These are phyloP conservation scores for Pseudocheirus occidentalis DNA, from an alignment of 2,797 vertebrate genomes.

Conservation along the genomic window DNA sequence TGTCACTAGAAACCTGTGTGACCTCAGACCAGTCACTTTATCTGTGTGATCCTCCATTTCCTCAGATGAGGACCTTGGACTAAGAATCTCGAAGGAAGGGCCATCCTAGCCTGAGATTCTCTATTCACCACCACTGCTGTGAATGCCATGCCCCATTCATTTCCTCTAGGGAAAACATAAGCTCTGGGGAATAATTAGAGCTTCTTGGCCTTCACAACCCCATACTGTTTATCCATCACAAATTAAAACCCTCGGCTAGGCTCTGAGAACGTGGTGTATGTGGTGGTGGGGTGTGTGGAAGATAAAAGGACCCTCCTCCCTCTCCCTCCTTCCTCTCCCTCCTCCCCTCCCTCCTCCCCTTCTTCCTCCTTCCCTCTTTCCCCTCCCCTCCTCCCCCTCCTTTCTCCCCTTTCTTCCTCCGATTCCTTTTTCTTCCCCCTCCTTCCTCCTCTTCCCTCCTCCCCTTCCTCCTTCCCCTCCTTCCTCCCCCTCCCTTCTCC, in stretches of 20 bases:
- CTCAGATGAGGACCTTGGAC: background rate
- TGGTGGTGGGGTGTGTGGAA: constrained; percentile 62
- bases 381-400: background rate
- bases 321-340: background rate
- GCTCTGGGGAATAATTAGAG: constrained; percentile 86
- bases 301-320: constrained; percentile 82
- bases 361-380: no score
- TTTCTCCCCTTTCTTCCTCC: no score
- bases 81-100: background rate
- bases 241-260: constrained; percentile 85
- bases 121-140: constrained; percentile 4
- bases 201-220: constrained; percentile 86
- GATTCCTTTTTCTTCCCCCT: background rate
- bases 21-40: background rate
- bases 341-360: background rate
- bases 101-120: background rate
- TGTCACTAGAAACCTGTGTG: background rate
- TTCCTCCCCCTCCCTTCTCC: background rate
- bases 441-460: no score
- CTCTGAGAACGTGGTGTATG: constrained; percentile 78
- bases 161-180: constrained; percentile 89
- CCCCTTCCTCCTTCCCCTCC: no score
- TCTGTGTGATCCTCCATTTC: background rate
- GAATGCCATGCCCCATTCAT: constrained; percentile 83
- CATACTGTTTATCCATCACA: constrained; percentile 87